Base-by-base conservation (phyloP, 2,113 vertebrate genomes). In the Amphiprion percula region DNA sequence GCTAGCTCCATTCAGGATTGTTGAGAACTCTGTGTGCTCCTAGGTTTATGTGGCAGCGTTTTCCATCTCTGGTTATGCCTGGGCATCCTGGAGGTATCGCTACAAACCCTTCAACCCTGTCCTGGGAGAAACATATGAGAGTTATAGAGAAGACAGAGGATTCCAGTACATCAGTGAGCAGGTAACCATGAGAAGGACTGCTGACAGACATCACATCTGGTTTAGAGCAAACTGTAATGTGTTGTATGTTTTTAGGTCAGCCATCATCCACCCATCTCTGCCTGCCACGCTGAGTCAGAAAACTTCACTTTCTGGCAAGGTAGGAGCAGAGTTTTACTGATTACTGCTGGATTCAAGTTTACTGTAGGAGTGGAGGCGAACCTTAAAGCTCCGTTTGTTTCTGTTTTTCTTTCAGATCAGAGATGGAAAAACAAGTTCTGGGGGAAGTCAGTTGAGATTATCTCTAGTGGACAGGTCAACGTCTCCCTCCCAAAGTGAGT, bases 391-490 rank as follows among this genome's bases (percentile, higher is more conserved):
- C 41, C 33, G 26, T 30, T 30, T 30, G 6, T 30, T 30, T 24
- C 11, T 21, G 46, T 63, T 65, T 5, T 74, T 47, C 54, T 50
- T 68, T 41, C 82, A 97, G 97, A 98, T 89, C 97, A 98, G 93
- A 95, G 97, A 72, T 98, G 97, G 97, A 98, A 99, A 90, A 93
- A 98, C 92, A 99, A 98, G 84, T 99, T 98, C 80, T 99, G 97
- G 97, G 97, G 97, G 12, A 99, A 98, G 68, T 99, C 97, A 0
- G 68, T 98, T 69, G 97, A 99, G 92, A 95, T 99, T 0, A 91
- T 98, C 73, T 97, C 97, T 0, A 65, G 94, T 62, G 96, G 96
- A 59, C 94, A 90, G 4, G 96, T 99, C 77, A 95, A 98, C 0
- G 95, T 97, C 33, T 77, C 88, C 2, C 90, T 99, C 69, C 96